Percentiles rank a stretch among this genome's conserved stretches.
These are phyloP conservation scores for Balearica regulorum DNA, from an alignment of 2,797 vertebrate genomes.

Conservation along the genomic window DNA sequence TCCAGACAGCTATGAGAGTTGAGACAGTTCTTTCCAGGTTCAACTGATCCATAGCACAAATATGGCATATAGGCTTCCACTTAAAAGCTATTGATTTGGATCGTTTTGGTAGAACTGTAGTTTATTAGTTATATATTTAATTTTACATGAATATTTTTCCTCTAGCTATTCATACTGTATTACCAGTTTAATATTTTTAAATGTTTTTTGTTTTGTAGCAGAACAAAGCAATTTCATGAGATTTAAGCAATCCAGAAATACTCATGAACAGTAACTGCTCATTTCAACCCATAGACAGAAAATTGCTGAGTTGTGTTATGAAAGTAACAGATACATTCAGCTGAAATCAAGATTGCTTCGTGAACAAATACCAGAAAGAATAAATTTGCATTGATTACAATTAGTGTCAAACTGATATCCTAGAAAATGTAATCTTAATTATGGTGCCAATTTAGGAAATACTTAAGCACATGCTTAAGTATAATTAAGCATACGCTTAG, in stretches of 20 bases:
- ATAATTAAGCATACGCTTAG: constrained; percentile 29
- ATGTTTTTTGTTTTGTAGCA: background rate
- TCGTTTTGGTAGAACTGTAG: background rate
- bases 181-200: background rate
- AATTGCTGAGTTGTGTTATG: background rate
- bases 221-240: background rate
- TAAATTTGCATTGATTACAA: constrained; percentile 59
- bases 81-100: background rate
- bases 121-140: background rate
- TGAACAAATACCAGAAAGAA: constrained; percentile 32
- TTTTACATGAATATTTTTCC: background rate
- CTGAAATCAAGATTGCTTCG: background rate
- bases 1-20: background rate
- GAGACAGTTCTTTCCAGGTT: background rate
- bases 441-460: background rate
- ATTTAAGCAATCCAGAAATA: background rate
- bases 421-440: constrained; percentile 13
- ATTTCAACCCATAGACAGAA: background rate
- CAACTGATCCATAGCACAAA: background rate
- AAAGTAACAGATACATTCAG: background rate
- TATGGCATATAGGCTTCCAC: fast-evolving
- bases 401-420: constrained; percentile 42
- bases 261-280: background rate
- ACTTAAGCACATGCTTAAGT: background rate
- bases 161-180: background rate